Conservation (phyloP, 2,113 vertebrate genomes). For the Bujurquina vittata region DNA sequence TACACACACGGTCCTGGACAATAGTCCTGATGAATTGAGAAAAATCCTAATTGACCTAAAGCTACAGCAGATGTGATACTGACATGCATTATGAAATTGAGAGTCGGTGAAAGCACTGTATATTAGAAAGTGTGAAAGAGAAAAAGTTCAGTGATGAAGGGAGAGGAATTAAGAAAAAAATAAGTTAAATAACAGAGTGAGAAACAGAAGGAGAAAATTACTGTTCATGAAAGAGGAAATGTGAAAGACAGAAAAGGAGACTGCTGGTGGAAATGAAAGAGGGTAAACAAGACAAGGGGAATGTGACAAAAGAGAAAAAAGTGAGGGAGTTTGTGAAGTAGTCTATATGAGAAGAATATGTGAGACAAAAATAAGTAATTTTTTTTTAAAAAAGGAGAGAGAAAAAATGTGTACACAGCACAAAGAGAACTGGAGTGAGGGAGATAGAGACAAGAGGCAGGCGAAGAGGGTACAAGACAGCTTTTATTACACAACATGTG, state of each 20-base stretch:
- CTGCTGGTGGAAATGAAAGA: not conserved
- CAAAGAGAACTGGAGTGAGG: not conserved
- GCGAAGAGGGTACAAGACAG: slow-evolving; percentile 59
- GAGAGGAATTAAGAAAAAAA: not conserved
- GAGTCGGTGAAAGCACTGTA: not conserved
- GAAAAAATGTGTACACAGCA: not conserved
- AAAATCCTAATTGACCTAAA: slow-evolving; percentile 47
- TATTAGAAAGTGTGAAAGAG: not conserved
- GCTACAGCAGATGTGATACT: not conserved
- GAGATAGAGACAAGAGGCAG: slow-evolving; percentile 35
- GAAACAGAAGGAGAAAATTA: not conserved
- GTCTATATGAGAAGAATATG: not conserved
- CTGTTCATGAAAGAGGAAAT: not conserved
- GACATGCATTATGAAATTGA: slow-evolving; percentile 10
- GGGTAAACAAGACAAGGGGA: not conserved
- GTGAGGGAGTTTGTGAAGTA: not conserved
- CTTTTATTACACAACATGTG: slow-evolving; percentile 74
- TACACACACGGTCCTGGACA: slow-evolving; percentile 6
- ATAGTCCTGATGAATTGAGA: slow-evolving; percentile 35
- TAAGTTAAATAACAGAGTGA: not conserved
- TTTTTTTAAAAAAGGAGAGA: not conserved
- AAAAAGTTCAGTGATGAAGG: not conserved
- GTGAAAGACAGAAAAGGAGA: not conserved
- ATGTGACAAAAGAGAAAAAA: not conserved
- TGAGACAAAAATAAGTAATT: slow-evolving; percentile 1